Evolutionary conservation across 2,888 invertebrate genomes (phyloP).

Genomic region (Leptinotarsa peninsularis): DNA sequence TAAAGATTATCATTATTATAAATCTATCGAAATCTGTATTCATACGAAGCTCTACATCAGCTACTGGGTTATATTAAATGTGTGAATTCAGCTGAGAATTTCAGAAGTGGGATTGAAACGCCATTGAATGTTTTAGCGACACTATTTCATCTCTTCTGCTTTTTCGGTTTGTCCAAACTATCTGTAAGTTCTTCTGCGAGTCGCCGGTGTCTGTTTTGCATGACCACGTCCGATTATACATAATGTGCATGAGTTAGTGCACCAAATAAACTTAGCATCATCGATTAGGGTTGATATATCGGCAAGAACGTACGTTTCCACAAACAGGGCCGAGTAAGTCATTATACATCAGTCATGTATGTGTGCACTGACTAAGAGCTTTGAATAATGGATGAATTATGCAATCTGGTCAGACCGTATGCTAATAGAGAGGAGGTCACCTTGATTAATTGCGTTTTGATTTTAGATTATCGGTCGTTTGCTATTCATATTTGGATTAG

Average conservation of each 20-base stretch:
- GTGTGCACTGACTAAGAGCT: constrained; percentile 46
- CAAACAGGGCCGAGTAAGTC: constrained; percentile 48
- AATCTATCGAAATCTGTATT: no score
- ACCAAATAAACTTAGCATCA: constrained; percentile 26
- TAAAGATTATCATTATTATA: no score
- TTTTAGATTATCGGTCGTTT: constrained; percentile 63
- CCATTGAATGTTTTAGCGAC: no score
- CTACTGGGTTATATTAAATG: no score
- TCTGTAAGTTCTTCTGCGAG: not conserved
- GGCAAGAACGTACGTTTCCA: constrained; percentile 40
- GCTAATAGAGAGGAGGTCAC: constrained; percentile 58
- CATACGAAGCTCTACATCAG: no score
- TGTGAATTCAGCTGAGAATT: no score
- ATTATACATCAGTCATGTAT: constrained; percentile 59
- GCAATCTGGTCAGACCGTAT: constrained; percentile 60
- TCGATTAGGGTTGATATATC: constrained; percentile 47
- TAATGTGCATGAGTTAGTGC: constrained; percentile 32
- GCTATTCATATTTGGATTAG: constrained; percentile 56
- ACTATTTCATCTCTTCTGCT: no score
- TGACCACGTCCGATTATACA: constrained; percentile 1
- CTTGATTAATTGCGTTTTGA: constrained; percentile 65
- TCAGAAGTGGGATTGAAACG: no score
- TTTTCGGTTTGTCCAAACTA: not conserved
- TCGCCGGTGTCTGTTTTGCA: constrained; percentile 8
- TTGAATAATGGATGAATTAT: constrained; percentile 62